Conservation (phyloP, 2,888 invertebrate species). For the Anarsia innoxiella region DNA sequence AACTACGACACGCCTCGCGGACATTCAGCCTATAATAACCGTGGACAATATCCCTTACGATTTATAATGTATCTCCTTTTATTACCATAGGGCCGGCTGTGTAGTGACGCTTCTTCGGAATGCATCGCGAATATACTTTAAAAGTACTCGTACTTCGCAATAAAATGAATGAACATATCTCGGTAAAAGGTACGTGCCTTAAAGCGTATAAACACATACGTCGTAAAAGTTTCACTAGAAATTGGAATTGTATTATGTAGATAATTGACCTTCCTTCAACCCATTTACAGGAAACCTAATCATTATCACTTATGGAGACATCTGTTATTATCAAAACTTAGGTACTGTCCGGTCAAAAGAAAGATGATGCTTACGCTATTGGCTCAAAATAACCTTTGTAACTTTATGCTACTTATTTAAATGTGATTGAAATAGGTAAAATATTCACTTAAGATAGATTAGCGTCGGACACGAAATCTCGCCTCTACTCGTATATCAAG, state of each 20-base stretch:
- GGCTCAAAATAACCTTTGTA: too few species aligned
- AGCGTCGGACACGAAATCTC: too few species aligned
- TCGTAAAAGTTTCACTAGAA: conserved; percentile 11
- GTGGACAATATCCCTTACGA: conserved; percentile 55
- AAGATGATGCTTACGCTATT: too few species aligned
- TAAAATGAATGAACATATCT: conserved; percentile 6
- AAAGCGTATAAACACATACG: too few species aligned
- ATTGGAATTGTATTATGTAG: conserved; percentile 15
- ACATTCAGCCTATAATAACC: conserved; percentile 50
- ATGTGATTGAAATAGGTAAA: too few species aligned
- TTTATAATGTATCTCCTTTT: conserved; percentile 64
- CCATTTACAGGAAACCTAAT: too few species aligned
- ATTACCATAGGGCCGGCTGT: conserved; percentile 48
- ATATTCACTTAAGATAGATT: too few species aligned
- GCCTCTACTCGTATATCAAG: conserved; percentile 1
- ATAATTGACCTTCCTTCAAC: too few species aligned
- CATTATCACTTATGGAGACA: too few species aligned
- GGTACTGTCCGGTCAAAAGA: too few species aligned
- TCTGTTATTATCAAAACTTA: too few species aligned
- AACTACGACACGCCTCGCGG: conserved; percentile 56
- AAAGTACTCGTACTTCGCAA: conserved; percentile 4
- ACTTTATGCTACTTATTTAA: too few species aligned
- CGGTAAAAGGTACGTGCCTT: conserved; percentile 5
- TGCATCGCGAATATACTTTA: conserved; percentile 11
- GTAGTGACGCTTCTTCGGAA: conserved; percentile 12